Evolutionary conservation across 2,113 vertebrate species (phyloP).

Genomic region (Ciconia stormi): DNA sequence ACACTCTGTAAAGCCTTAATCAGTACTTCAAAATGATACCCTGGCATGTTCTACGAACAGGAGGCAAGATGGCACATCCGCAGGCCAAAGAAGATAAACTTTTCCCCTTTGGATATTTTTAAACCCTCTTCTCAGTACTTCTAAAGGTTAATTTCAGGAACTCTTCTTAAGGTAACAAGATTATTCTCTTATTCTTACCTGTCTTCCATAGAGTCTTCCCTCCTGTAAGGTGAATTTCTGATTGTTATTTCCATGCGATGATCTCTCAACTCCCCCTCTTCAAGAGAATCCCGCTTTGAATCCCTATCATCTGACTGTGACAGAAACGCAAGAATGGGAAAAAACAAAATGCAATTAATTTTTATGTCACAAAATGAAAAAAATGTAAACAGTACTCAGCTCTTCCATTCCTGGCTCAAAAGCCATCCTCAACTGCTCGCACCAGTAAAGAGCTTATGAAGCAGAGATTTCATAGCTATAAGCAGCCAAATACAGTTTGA

Average conservation of each 20-base stretch:
- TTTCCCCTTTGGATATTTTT: not conserved
- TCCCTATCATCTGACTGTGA: conserved; percentile 95
- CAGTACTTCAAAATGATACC: not conserved
- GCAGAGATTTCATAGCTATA: not conserved
- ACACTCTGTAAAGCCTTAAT: not conserved
- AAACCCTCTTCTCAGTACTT: accelerated
- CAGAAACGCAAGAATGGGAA: not conserved
- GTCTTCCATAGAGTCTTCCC: conserved; percentile 94
- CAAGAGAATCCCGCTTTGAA: conserved; percentile 94
- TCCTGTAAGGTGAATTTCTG: conserved; percentile 91
- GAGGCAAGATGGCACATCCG: not conserved
- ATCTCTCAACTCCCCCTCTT: conserved; percentile 97
- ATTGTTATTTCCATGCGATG: conserved; percentile 99
- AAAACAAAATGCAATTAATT: not conserved
- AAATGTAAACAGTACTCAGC: accelerated
- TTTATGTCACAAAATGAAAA: accelerated
- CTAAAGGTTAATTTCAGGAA: not conserved
- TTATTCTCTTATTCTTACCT: conserved; percentile 67
- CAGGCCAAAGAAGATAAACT: too few species aligned
- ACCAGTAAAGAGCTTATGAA: not conserved
- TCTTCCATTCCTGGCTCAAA: not conserved
- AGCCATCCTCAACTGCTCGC: not conserved
- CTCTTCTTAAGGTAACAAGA: too few species aligned
- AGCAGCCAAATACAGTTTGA: not conserved
- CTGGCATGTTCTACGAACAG: accelerated